phyloP scores from a whole-genome alignment of 2,113 vertebrate genomes.

The Rutilus rutilus region DNA sequence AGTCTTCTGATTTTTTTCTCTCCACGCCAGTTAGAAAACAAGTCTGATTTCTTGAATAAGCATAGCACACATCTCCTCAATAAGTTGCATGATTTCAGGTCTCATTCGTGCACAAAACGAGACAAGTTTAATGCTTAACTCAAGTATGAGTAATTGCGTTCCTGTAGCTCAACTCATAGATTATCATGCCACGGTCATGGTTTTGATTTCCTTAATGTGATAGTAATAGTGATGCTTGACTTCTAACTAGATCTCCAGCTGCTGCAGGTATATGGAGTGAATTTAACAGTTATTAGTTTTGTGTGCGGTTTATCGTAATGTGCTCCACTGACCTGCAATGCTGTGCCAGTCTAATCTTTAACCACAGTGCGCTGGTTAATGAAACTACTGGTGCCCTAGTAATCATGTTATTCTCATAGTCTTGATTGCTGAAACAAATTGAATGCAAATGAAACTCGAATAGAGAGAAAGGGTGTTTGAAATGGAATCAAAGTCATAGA shows the following conservation, averaged over 20 bases:
- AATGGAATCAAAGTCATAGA: conserved; percentile 19
- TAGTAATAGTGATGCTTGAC: background rate
- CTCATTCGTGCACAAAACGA: background rate
- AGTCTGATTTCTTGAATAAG: background rate
- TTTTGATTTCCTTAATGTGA: background rate
- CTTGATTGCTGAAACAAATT: conserved; percentile 7
- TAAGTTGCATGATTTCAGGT: background rate
- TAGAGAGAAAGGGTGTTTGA: conserved; percentile 8
- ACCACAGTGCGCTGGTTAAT: conserved; percentile 3
- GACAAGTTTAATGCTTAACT: background rate
- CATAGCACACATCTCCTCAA: background rate
- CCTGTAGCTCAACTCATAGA: background rate
- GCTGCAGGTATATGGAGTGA: background rate
- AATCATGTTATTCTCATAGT: conserved; percentile 19
- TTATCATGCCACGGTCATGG: background rate
- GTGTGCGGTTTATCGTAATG: background rate
- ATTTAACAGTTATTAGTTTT: conserved; percentile 3
- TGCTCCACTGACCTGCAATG: conserved; percentile 20
- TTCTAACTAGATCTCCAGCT: background rate
- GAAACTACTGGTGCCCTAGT: background rate
- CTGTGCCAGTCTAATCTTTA: conserved; percentile 16
- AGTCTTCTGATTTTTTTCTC: background rate
- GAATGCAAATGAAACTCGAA: background rate
- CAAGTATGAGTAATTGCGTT: background rate
- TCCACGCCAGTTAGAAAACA: background rate